A percentile compares a stretch with the other conserved stretches of the same genome.
Conservation (phyloP, 2,888 invertebrate species). For the Clostera curtula region DNA sequence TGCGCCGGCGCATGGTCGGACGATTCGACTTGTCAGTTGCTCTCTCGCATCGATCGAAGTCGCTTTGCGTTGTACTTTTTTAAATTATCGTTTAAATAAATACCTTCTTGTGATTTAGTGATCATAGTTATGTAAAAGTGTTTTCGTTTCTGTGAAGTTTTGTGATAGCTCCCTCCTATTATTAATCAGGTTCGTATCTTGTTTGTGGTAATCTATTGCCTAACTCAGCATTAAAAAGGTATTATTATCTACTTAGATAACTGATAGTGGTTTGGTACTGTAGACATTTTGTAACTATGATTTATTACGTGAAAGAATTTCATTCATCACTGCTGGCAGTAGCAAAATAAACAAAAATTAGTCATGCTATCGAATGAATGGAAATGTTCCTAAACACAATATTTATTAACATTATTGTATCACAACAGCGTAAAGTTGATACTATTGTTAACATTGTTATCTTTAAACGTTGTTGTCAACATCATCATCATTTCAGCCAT, state of each 20-base stretch:
- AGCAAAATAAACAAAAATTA: no score
- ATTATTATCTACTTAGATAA: conserved; percentile 44
- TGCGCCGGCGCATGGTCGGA: conserved; percentile 59
- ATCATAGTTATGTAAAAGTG: conserved; percentile 21
- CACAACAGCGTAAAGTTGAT: no score
- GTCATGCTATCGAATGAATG: conserved; percentile 27
- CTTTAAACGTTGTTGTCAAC: conserved; percentile 11
- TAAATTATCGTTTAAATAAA: conserved; percentile 48
- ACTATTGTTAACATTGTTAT: conserved; percentile 39
- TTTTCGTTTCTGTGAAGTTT: conserved; percentile 23
- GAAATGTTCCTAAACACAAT: conserved; percentile 22
- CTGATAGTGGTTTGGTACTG: conserved; percentile 59
- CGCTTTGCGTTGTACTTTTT: conserved; percentile 25
- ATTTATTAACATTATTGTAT: conserved; percentile 20
- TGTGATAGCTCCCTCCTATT: conserved; percentile 17
- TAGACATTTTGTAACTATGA: no score
- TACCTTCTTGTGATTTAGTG: conserved; percentile 39
- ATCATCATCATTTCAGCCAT: no score
- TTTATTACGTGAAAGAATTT: no score
- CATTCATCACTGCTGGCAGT: conserved; percentile 29
- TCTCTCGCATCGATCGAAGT: conserved; percentile 56
- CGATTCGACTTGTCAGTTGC: conserved; percentile 61
- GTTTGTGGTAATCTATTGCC: conserved; percentile 23
- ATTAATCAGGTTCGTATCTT: conserved; percentile 30
- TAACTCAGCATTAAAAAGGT: conserved; percentile 31